phyloP scores from a whole-genome alignment of 2,113 vertebrate species.

The Macquaria ambigua region DNA sequence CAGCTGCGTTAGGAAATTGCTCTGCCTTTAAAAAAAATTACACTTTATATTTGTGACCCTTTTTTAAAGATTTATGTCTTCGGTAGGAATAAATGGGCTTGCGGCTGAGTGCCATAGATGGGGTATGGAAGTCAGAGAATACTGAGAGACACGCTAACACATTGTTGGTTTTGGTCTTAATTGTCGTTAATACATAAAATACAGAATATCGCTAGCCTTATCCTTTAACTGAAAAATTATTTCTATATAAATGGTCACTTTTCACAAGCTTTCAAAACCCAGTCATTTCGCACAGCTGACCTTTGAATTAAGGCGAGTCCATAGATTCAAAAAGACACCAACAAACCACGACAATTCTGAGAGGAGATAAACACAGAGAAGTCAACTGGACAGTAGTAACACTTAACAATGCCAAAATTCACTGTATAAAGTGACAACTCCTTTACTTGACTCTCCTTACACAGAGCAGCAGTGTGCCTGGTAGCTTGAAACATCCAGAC shows the following conservation, averaged over 20 bases:
- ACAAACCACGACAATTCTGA: slow-evolving; percentile 45
- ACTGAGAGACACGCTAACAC: neutral
- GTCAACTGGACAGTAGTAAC: slow-evolving; percentile 54
- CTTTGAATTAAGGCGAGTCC: slow-evolving; percentile 69
- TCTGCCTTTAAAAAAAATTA: neutral
- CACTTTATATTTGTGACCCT: neutral
- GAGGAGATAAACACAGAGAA: slow-evolving; percentile 45
- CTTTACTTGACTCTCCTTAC: slow-evolving; percentile 1
- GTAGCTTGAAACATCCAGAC: slow-evolving; percentile 11
- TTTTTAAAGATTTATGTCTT: neutral
- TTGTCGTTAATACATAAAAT: slow-evolving; percentile 21
- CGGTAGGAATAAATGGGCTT: neutral
- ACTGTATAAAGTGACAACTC: slow-evolving; percentile 8
- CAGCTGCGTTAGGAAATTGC: neutral
- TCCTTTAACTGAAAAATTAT: neutral
- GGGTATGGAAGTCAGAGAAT: neutral
- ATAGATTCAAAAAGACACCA: slow-evolving; percentile 52
- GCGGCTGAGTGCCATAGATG: neutral
- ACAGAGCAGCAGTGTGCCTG: slow-evolving; percentile 5
- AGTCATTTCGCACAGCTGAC: slow-evolving; percentile 16
- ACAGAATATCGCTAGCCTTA: neutral
- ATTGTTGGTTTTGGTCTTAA: slow-evolving; percentile 1
- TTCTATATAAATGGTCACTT: slow-evolving; percentile 1
- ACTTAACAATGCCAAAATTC: slow-evolving; percentile 44
- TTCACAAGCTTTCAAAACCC: neutral